phyloP scores from a whole-genome alignment of 2,113 vertebrate species.

The Bubo bubo region DNA sequence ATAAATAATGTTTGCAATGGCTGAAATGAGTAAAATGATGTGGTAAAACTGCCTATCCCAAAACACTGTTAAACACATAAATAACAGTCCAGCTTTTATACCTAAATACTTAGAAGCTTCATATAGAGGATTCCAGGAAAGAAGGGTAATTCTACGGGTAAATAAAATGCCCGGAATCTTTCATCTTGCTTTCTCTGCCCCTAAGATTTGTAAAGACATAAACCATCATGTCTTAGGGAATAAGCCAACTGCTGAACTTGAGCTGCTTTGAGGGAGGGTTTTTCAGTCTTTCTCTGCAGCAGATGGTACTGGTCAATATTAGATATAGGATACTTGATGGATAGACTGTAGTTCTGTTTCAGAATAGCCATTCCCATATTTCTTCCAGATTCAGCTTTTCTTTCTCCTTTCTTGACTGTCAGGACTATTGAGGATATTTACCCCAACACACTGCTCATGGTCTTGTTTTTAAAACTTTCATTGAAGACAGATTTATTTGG shows the following conservation, averaged over 20 bases:
- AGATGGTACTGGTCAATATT: neutral
- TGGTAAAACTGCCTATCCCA: neutral
- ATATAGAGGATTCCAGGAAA: neutral
- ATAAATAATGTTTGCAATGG: neutral
- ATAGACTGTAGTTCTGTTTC: conserved; percentile 1
- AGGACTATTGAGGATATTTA: neutral
- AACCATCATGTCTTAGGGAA: neutral
- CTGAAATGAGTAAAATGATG: neutral
- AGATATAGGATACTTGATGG: neutral
- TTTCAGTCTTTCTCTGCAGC: neutral
- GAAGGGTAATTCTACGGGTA: neutral
- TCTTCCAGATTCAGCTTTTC: conserved; percentile 15
- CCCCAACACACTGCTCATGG: neutral
- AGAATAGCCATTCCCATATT: conserved; percentile 5
- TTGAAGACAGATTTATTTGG: conserved; percentile 33
- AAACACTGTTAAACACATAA: neutral
- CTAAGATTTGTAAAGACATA: neutral
- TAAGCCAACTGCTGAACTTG: neutral
- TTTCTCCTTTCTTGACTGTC: neutral
- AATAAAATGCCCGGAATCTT: neutral
- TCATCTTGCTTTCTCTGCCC: neutral
- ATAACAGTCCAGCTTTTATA: neutral
- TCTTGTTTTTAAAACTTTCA: conserved; percentile 30
- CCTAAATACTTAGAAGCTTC: neutral
- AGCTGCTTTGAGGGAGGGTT: neutral